phyloP scores from a whole-genome alignment of 2,797 vertebrate species.

The Oreochromis grahami region DNA sequence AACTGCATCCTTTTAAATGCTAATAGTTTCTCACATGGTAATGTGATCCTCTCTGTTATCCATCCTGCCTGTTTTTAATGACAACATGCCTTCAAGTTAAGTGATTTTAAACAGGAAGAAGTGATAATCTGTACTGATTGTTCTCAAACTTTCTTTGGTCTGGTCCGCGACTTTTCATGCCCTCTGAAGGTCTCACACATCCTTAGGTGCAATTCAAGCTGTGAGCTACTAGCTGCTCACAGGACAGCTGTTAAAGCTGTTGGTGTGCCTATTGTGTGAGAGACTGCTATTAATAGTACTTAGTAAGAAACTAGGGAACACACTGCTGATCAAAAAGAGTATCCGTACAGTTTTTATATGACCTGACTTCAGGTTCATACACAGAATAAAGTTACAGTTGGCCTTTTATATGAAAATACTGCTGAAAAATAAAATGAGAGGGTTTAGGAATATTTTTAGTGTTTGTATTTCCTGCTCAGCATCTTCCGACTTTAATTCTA shows the following conservation, averaged over 20 bases:
- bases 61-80: constrained; percentile 30
- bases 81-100: constrained; percentile 25
- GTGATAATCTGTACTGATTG: constrained; percentile 49
- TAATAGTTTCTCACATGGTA: constrained; percentile 15
- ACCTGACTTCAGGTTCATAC: not conserved
- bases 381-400: not conserved
- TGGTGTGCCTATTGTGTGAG: not conserved
- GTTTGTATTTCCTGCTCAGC: not conserved
- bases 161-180: constrained; percentile 46
- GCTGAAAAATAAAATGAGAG: not conserved
- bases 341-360: not conserved
- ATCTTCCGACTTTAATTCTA: not conserved
- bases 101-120: constrained; percentile 46
- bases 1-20: constrained; percentile 23
- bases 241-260: not conserved
- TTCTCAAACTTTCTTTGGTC: constrained; percentile 54
- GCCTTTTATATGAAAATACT: not conserved
- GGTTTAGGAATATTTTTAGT: not conserved
- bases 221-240: not conserved
- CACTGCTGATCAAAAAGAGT: not conserved
- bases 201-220: constrained; percentile 14
- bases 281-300: not conserved
- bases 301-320: not conserved
- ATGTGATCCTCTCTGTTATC: not conserved
- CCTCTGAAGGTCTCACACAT: constrained; percentile 1